Conservation (phyloP, 30 jellyfish, hydroid and myxozoan species). For the Mastigias papua region DNA sequence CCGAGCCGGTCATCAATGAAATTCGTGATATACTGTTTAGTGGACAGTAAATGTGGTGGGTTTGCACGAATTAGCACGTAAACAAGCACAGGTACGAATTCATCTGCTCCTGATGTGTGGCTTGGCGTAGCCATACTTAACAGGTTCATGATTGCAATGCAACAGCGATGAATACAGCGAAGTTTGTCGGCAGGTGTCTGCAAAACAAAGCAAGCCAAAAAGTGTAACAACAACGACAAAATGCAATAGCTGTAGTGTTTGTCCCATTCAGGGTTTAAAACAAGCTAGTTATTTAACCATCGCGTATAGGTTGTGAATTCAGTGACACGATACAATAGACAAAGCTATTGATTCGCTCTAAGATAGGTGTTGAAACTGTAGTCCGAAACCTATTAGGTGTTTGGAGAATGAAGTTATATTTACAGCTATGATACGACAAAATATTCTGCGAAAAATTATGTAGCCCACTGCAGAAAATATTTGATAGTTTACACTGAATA, state of each 20-base stretch:
- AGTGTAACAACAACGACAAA: not conserved
- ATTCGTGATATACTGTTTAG: slow-evolving; percentile 92
- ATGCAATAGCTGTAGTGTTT: not conserved
- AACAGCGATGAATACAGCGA: slow-evolving; percentile 95
- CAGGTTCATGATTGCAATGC: slow-evolving; percentile 97
- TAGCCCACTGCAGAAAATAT: too few species aligned
- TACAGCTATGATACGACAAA: too few species aligned
- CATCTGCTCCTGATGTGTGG: slow-evolving; percentile 99
- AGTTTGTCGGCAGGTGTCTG: slow-evolving; percentile 99
- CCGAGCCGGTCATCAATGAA: slow-evolving; percentile 88
- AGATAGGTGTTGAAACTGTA: too few species aligned
- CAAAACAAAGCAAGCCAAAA: slow-evolving; percentile 37
- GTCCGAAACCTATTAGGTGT: too few species aligned
- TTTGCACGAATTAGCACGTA: slow-evolving; percentile 98
- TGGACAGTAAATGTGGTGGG: slow-evolving; percentile 96
- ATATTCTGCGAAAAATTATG: too few species aligned
- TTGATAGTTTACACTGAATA: too few species aligned
- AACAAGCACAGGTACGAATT: slow-evolving; percentile 98
- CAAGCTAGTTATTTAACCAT: not conserved
- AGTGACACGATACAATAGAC: not conserved
- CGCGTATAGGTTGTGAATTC: not conserved
- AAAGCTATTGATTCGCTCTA: too few species aligned
- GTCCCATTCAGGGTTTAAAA: not conserved
- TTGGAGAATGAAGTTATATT: too few species aligned
- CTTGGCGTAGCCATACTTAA: slow-evolving; percentile 98